Percentiles rank a stretch among this genome's conserved stretches.
These are phyloP conservation scores for Machimus atricapillus DNA, from an alignment of 2,888 invertebrate genomes.

Conservation along the genomic window DNA sequence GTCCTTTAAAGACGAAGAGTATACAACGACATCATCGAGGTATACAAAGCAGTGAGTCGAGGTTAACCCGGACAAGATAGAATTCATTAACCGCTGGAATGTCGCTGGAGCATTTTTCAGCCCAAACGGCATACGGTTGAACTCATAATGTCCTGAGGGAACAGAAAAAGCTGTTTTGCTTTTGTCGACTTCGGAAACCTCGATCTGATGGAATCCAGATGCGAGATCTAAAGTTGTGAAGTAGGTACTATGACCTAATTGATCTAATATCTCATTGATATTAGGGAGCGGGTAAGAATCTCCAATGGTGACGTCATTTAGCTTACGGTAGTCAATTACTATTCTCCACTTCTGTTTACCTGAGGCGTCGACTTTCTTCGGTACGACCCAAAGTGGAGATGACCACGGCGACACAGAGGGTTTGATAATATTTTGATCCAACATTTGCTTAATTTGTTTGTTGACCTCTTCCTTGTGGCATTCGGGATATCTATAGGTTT, in stretches of 20 bases:
- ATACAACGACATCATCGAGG: constrained; percentile 43
- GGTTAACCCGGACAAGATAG: constrained; percentile 35
- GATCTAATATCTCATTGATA: too few species aligned
- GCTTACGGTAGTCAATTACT: too few species aligned
- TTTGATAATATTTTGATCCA: constrained; percentile 4
- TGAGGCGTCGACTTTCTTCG: too few species aligned
- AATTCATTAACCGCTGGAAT: constrained; percentile 45
- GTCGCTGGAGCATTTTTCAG: constrained; percentile 42
- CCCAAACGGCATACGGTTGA: constrained; percentile 41
- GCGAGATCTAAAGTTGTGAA: too few species aligned
- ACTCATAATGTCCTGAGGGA: constrained; percentile 34
- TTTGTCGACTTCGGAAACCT: too few species aligned
- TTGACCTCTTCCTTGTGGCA: constrained; percentile 37
- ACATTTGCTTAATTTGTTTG: not conserved
- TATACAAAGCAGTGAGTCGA: constrained; percentile 42
- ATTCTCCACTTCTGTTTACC: too few species aligned
- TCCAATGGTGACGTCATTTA: too few species aligned
- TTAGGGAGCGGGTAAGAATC: too few species aligned
- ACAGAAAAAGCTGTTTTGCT: constrained; percentile 38
- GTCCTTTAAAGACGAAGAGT: constrained; percentile 3
- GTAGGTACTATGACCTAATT: too few species aligned
- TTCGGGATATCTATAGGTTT: constrained; percentile 42
- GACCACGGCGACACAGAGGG: not conserved
- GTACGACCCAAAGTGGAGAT: too few species aligned
- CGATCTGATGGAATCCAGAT: too few species aligned